A percentile compares a stretch with the other conserved stretches of the same genome.
Conservation (phyloP, 92 coral and sea anemone genomes). For the Bergia sp. region DNA sequence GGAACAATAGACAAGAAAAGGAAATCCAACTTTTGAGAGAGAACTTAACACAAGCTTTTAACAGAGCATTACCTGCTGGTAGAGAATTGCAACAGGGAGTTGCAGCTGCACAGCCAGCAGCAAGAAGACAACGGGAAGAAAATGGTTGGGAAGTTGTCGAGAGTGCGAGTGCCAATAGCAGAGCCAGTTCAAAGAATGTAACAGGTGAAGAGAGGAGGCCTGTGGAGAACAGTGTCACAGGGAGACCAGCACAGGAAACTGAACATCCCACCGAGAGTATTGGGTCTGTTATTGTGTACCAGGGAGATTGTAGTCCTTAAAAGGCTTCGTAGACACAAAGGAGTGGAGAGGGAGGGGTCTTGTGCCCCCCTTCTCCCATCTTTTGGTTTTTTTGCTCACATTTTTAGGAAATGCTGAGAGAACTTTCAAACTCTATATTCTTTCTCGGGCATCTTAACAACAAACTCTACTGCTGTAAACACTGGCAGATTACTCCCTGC, state of each 20-base stretch:
- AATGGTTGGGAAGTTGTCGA: background rate
- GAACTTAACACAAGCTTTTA: background rate
- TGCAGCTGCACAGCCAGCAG: background rate
- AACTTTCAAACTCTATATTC: too few relatives aligned
- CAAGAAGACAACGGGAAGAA: background rate
- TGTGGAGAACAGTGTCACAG: slow-evolving; percentile 13
- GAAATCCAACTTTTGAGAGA: slow-evolving; percentile 11
- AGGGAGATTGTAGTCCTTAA: background rate
- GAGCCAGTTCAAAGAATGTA: background rate
- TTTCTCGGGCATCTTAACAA: too few relatives aligned
- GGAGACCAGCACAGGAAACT: slow-evolving; percentile 22
- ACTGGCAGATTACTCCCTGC: too few relatives aligned
- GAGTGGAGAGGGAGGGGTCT: too few relatives aligned
- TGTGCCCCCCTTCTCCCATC: too few relatives aligned
- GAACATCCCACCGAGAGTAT: slow-evolving; percentile 9
- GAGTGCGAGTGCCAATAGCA: background rate
- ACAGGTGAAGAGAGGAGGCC: slow-evolving; percentile 21
- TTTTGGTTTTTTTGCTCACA: too few relatives aligned
- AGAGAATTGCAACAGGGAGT: background rate
- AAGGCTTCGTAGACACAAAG: background rate
- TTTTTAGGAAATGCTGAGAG: too few relatives aligned
- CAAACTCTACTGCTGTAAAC: too few relatives aligned
- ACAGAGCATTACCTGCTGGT: background rate
- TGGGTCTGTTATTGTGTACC: background rate
- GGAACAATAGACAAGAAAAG: slow-evolving; percentile 16